phyloP scores from a whole-genome alignment of 1,140 invertebrate species.

The Steinernema feltiae region DNA sequence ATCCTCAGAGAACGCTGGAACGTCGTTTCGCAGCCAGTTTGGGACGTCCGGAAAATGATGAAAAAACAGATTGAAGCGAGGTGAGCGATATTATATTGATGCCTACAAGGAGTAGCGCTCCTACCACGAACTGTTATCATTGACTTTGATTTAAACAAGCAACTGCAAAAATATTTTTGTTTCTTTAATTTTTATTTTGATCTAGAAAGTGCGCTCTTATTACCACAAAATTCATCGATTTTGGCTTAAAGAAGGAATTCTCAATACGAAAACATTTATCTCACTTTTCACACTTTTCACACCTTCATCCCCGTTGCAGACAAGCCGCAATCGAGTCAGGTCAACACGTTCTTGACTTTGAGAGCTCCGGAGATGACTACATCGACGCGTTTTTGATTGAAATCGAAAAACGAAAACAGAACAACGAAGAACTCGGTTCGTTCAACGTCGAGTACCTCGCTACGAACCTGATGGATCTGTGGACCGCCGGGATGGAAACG shows the following conservation, averaged over 20 bases:
- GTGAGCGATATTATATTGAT: background rate
- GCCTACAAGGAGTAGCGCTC: no score
- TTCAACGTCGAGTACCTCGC: background rate
- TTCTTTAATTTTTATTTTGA: no score
- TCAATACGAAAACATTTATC: no score
- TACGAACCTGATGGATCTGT: slow-evolving; percentile 61
- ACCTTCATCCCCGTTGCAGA: background rate
- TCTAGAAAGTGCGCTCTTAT: background rate
- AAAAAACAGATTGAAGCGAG: background rate
- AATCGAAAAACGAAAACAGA: slow-evolving; percentile 18
- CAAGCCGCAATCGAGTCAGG: background rate
- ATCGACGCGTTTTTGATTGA: slow-evolving; percentile 31
- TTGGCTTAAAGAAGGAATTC: background rate
- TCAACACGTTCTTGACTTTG: background rate
- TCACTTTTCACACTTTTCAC: no score
- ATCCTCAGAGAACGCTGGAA: slow-evolving; percentile 49
- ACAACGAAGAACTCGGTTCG: background rate
- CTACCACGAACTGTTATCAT: no score
- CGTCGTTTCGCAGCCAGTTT: slow-evolving; percentile 39
- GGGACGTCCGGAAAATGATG: slow-evolving; percentile 27
- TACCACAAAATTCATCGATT: background rate
- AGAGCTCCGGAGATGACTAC: background rate
- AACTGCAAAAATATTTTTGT: no score
- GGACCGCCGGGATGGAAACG: slow-evolving; percentile 60
- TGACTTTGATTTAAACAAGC: background rate